phyloP scores from a whole-genome alignment of 2,113 vertebrate genomes.

The Potamarius usumacintae region DNA sequence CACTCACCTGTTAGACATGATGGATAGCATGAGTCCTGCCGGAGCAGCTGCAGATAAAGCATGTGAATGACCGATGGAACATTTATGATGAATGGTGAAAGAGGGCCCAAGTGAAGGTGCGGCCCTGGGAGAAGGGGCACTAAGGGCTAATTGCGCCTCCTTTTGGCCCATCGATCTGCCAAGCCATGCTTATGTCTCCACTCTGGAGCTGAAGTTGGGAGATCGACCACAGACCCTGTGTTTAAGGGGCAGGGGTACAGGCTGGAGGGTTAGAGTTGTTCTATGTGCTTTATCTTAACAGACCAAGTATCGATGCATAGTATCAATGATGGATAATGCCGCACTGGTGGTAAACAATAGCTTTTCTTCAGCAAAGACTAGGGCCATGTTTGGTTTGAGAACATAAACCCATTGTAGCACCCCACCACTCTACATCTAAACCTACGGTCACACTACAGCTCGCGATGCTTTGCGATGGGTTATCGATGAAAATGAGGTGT shows the following conservation, averaged over 20 bases:
- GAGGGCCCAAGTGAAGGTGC: conserved; percentile 37
- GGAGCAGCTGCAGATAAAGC: conserved; percentile 52
- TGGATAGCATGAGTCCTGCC: conserved; percentile 39
- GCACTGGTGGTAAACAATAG: conserved; percentile 51
- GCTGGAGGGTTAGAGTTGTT: conserved; percentile 40
- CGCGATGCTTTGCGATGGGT: too few relatives aligned
- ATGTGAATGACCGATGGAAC: conserved; percentile 52
- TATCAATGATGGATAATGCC: conserved; percentile 51
- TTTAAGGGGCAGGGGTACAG: conserved; percentile 41
- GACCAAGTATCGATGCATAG: conserved; percentile 27
- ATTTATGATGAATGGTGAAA: conserved; percentile 57
- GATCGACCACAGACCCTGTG: conserved; percentile 38
- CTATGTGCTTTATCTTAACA: conserved; percentile 60
- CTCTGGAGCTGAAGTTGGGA: conserved; percentile 19
- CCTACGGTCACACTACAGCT: too few relatives aligned
- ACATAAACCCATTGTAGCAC: conserved; percentile 20
- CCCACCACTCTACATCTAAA: too few relatives aligned
- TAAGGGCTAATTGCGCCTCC: conserved; percentile 60
- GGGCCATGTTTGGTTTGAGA: conserved; percentile 38
- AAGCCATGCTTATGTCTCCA: conserved; percentile 34
- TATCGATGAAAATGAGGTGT: too few relatives aligned
- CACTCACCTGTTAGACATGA: conserved; percentile 56
- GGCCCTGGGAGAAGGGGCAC: conserved; percentile 41
- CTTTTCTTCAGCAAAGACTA: conserved; percentile 23
- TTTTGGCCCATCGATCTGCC: conserved; percentile 60